phyloP scores from a whole-genome alignment of 2,888 invertebrate species.

The Tachina lurida region DNA sequence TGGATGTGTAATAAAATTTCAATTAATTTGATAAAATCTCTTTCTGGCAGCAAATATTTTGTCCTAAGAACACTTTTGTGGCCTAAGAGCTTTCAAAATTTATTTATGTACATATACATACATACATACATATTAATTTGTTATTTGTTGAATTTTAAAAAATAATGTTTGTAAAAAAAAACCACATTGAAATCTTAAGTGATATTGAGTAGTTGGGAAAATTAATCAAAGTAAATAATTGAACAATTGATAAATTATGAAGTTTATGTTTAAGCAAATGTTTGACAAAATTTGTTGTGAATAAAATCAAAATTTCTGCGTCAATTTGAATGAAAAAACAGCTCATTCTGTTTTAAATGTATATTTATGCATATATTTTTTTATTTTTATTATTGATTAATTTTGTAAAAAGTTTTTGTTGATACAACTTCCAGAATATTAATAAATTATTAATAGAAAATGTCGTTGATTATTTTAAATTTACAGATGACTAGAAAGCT shows the following conservation, averaged over 20 bases:
- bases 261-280: background rate
- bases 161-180: slow-evolving; percentile 7
- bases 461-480: too few relatives aligned
- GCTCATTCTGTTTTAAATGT: background rate
- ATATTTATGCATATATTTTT: background rate
- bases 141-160: slow-evolving; percentile 33
- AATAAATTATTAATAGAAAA: too few relatives aligned
- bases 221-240: background rate
- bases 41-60: background rate
- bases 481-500: background rate
- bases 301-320: too few relatives aligned
- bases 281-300: too few relatives aligned
- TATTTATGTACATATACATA: background rate
- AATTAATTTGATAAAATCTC: slow-evolving; percentile 65
- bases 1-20: slow-evolving; percentile 30
- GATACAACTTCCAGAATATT: background rate
- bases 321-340: too few relatives aligned
- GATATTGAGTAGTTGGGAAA: background rate
- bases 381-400: too few relatives aligned
- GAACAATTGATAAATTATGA: background rate
- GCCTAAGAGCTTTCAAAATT: background rate
- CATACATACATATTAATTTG: background rate
- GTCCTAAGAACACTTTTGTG: slow-evolving; percentile 5
- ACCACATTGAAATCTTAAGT: background rate
- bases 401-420: background rate